Percentiles rank a stretch among this genome's conserved stretches.
Evolutionary conservation across 2,113 vertebrate genomes (phyloP).

Genomic region (Canis aureus): DNA sequence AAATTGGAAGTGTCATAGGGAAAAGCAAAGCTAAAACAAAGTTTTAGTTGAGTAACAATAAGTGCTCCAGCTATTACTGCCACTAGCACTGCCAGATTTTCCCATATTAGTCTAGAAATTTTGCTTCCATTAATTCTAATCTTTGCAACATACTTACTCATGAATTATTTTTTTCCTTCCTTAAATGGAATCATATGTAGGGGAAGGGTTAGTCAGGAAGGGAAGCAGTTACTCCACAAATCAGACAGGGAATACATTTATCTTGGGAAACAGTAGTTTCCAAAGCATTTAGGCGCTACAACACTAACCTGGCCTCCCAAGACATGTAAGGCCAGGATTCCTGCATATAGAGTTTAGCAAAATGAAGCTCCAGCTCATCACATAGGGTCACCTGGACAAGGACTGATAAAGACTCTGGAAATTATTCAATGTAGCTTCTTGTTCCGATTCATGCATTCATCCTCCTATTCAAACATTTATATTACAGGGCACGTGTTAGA

Average conservation of each 20-base stretch:
- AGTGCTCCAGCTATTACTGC: background rate
- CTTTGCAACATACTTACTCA: background rate
- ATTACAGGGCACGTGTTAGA: background rate
- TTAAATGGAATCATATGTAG: background rate
- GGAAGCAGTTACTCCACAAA: background rate
- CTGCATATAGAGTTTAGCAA: background rate
- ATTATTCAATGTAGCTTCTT: background rate
- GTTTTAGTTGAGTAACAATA: background rate
- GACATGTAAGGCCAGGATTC: background rate
- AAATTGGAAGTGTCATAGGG: background rate
- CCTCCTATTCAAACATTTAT: background rate
- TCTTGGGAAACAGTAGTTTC: conserved; percentile 3
- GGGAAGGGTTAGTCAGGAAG: background rate
- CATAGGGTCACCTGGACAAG: background rate
- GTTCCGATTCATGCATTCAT: background rate
- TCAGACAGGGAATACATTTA: background rate
- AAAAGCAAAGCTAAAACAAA: background rate
- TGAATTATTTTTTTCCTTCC: background rate
- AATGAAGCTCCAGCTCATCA: background rate
- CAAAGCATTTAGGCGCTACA: background rate
- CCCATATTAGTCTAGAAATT: background rate
- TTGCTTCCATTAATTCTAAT: background rate
- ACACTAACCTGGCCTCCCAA: background rate
- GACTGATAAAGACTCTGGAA: background rate
- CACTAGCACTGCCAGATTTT: background rate